Evolutionary conservation across 2,113 vertebrate species (phyloP), one percentile per base, ranked within the genome.

Genomic region (Stercorarius parasiticus): DNA sequence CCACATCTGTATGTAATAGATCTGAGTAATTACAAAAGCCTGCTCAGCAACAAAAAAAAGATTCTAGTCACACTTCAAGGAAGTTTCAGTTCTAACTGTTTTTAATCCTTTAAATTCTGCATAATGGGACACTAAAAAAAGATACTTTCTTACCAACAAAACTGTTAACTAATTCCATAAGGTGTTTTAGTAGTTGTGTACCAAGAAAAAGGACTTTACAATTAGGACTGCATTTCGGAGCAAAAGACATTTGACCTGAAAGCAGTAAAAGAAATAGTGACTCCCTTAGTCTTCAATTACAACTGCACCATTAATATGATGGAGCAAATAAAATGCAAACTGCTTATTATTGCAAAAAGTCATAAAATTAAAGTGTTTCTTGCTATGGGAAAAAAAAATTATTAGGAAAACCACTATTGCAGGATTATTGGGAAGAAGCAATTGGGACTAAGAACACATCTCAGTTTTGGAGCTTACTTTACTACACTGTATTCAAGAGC

Each of bases 1-100:
- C 11, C 5, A 36, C 15, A 78, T 47, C 30, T 5, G 1, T 27
- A 90, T 1, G 0, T 12, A 86, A 58, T 0, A 74, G 11, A 71
- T 5, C 55, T 36, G 13, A 79, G 6, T 56, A 74, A 59, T 7
- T 59, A 40, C 47, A 82, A 64, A 92, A 86, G 10, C 3, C 49
- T 65, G 26, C n/a, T 72, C 36, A 58, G 27, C 45, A 45, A 81
- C 27, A 56, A 65, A 62, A 58, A 58, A 36, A 30, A 26, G 1
- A n/a, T 21, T 55, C 49, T 6, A 62, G 74, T 77, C 53, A 5
- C 22, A 64, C 65, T 82, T 72, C 36, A 78, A 64, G 6, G 17
- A 56, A 66, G 8, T 20, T 58, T 72, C 49, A 52, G 17, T 38
- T 84, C 25, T 73, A 73, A 59, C 9, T 77, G 29, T 3, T 58